Evolutionary conservation across 2,888 invertebrate species (phyloP).

Genomic region (Auanema sp.): DNA sequence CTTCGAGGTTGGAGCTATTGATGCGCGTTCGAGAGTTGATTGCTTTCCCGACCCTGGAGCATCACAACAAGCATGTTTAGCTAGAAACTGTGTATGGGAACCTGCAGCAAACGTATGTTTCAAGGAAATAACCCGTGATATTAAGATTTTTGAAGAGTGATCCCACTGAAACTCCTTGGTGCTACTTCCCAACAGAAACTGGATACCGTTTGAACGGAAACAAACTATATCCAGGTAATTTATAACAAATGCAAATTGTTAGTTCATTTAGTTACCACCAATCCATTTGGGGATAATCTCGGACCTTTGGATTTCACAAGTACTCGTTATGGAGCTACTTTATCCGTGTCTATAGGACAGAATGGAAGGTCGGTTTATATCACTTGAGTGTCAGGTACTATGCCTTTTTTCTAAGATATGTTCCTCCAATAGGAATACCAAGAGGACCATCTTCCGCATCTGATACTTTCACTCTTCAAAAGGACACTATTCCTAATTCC

Average conservation of each 20-base stretch:
- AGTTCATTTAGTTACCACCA: slow-evolving; percentile 7
- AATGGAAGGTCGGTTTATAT: slow-evolving; percentile 4
- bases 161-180: slow-evolving; percentile 36
- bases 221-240: too few species aligned
- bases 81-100: slow-evolving; percentile 37
- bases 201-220: not conserved
- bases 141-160: slow-evolving; percentile 12
- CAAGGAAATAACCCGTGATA: not conserved
- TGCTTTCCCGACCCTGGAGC: slow-evolving; percentile 51
- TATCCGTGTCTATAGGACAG: slow-evolving; percentile 18
- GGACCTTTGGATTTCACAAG: not conserved
- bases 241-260: too few species aligned
- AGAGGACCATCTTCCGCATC: slow-evolving; percentile 28
- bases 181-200: slow-evolving; percentile 32
- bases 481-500: slow-evolving; percentile 16
- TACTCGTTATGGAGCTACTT: slow-evolving; percentile 6
- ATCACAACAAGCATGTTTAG: slow-evolving; percentile 21
- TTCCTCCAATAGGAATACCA: slow-evolving; percentile 35
- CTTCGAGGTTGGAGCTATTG: not conserved
- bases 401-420: slow-evolving; percentile 19
- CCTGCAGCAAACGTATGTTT: not conserved
- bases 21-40: slow-evolving; percentile 35
- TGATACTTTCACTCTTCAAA: slow-evolving; percentile 22
- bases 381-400: not conserved
- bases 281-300: slow-evolving; percentile 14